phyloP scores from a whole-genome alignment of 2,888 invertebrate genomes.

The Lacanobia oleracea region DNA sequence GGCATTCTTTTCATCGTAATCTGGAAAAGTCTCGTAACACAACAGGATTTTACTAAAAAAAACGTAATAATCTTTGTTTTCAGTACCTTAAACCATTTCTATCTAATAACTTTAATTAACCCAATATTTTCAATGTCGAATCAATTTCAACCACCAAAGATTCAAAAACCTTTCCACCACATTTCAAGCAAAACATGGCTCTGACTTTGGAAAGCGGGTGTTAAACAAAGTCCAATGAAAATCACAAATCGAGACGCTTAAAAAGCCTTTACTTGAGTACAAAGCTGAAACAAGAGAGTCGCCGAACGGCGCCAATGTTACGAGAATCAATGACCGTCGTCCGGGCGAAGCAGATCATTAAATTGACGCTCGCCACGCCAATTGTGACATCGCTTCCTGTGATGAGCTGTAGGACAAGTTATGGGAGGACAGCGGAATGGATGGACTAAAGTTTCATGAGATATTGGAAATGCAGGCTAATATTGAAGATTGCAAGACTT shows the following conservation, averaged over 20 bases:
- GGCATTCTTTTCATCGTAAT: no score
- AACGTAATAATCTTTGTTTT: background rate
- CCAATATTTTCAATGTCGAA: no score
- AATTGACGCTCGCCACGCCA: conserved; percentile 88
- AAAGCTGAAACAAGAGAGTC: conserved; percentile 75
- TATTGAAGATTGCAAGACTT: background rate
- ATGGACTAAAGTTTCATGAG: background rate
- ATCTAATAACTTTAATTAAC: background rate
- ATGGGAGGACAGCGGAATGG: conserved; percentile 57
- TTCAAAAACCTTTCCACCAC: background rate
- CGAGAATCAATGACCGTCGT: conserved; percentile 88
- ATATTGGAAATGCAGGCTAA: background rate
- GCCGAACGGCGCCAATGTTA: conserved; percentile 83
- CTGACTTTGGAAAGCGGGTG: background rate
- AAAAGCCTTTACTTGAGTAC: conserved; percentile 27
- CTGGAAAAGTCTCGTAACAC: background rate
- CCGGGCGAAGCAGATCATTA: conserved; percentile 85
- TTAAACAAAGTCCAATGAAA: conserved; percentile 17
- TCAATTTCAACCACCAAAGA: background rate
- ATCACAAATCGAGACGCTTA: conserved; percentile 1
- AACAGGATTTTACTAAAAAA: background rate
- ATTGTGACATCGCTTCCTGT: conserved; percentile 89
- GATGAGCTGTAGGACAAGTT: conserved; percentile 69
- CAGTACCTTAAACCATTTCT: no score
- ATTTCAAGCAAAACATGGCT: background rate